These are phyloP conservation scores for Chrysopa pallens DNA, from an alignment of 1,140 invertebrate species.

Conservation along the genomic window DNA sequence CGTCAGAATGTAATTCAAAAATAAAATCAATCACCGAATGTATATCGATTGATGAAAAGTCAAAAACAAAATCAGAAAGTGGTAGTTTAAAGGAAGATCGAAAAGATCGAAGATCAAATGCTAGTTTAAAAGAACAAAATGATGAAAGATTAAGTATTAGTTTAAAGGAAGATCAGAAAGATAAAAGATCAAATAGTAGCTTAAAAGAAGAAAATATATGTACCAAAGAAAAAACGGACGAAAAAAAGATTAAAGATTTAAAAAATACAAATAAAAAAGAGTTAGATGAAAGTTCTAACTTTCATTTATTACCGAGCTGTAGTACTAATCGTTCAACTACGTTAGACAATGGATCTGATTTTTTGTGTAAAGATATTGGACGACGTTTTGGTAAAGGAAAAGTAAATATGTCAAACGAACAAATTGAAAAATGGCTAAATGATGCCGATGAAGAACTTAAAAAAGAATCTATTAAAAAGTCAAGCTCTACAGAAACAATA, in stretches of 20 bases:
- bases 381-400: slow-evolving; percentile 35
- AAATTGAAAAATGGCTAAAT: slow-evolving; percentile 52
- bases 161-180: slow-evolving; percentile 5
- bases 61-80: background rate
- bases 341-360: slow-evolving; percentile 6
- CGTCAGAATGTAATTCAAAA: background rate
- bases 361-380: slow-evolving; percentile 18
- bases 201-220: slow-evolving; percentile 4
- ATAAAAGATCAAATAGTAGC: slow-evolving; percentile 6
- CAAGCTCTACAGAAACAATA: slow-evolving; percentile 9
- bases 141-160: no score
- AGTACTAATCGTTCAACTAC: no score
- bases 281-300: no score
- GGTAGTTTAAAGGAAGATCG: background rate
- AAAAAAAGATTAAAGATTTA: background rate
- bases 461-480: slow-evolving; percentile 11
- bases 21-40: background rate
- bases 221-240: slow-evolving; percentile 1
- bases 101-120: background rate
- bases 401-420: slow-evolving; percentile 51
- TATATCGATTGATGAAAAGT: background rate
- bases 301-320: no score
- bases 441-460: slow-evolving; percentile 19
- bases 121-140: no score
- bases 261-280: no score